Evolutionary conservation across 2,888 invertebrate species (phyloP).

Genomic region (Carpatolechia fugitivella): DNA sequence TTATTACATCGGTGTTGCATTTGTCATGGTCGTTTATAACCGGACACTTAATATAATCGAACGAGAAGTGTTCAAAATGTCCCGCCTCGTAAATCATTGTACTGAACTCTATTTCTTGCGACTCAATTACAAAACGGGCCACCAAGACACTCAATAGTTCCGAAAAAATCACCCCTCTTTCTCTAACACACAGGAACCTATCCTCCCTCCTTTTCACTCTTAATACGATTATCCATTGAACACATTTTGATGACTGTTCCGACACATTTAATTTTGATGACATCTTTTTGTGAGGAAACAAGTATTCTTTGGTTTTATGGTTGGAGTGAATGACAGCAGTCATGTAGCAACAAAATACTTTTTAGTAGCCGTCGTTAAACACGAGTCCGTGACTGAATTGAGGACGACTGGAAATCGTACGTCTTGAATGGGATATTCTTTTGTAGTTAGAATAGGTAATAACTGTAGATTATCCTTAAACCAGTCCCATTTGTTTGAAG

Average conservation of each 20-base stretch:
- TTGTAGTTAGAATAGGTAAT: background rate
- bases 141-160: slow-evolving; percentile 9
- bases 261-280: slow-evolving; percentile 14
- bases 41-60: slow-evolving; percentile 16
- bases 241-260: slow-evolving; percentile 10
- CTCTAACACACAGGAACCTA: background rate
- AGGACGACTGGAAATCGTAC: background rate
- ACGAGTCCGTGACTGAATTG: background rate
- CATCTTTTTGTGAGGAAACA: slow-evolving; percentile 7
- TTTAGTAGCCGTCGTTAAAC: slow-evolving; percentile 10
- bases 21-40: slow-evolving; percentile 15
- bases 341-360: slow-evolving; percentile 6
- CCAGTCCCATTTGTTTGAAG: background rate
- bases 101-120: slow-evolving; percentile 19
- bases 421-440: too few species aligned
- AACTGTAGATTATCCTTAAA: background rate
- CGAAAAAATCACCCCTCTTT: background rate
- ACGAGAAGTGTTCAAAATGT: slow-evolving; percentile 28
- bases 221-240: background rate
- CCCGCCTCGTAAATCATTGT: slow-evolving; percentile 36
- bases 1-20: slow-evolving; percentile 13
- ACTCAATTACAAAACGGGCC: slow-evolving; percentile 21
- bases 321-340: background rate
- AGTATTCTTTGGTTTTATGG: slow-evolving; percentile 12
- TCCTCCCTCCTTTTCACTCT: background rate